Percentiles rank a stretch among this genome's conserved stretches.
Conservation (phyloP, 2,797 vertebrate species). For the Echeneis naucrates region DNA sequence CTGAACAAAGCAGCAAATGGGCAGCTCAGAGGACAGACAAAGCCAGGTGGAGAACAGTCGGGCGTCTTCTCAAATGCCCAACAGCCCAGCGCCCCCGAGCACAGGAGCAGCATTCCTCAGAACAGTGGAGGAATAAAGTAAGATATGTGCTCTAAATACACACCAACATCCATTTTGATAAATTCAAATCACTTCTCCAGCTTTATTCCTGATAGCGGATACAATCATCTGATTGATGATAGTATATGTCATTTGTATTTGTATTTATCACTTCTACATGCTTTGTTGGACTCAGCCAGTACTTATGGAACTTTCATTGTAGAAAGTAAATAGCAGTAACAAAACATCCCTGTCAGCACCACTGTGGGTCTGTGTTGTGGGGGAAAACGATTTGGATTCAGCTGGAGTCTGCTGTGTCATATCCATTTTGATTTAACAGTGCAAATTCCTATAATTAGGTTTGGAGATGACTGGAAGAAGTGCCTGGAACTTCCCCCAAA, state of each 20-base stretch:
- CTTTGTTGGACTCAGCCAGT: neutral
- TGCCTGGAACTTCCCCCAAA: conserved; percentile 82
- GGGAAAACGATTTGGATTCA: neutral
- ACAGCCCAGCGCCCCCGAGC: conserved; percentile 63
- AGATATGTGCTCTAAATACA: conserved; percentile 22
- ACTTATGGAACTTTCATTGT: neutral
- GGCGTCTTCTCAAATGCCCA: conserved; percentile 51
- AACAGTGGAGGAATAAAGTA: conserved; percentile 83
- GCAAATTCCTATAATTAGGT: conserved; percentile 40
- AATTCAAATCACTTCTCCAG: neutral
- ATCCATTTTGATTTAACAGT: neutral
- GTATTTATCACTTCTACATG: neutral
- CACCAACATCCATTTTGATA: neutral
- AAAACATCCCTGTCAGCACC: too few species aligned
- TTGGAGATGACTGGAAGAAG: conserved; percentile 87
- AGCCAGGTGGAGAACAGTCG: conserved; percentile 57
- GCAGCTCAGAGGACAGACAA: conserved; percentile 74
- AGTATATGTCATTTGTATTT: neutral
- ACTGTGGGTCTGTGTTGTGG: neutral
- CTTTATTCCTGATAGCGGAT: neutral
- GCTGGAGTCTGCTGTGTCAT: too few species aligned
- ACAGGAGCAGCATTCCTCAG: conserved; percentile 74
- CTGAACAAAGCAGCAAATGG: conserved; percentile 80
- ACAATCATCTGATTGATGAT: neutral
- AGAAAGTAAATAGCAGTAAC: neutral